Percentiles rank a stretch among this genome's conserved stretches.
These are phyloP conservation scores for Apostichopus parvimensis DNA, from an alignment of 35 echinoderm and acorn worm genomes.

Conservation along the genomic window DNA sequence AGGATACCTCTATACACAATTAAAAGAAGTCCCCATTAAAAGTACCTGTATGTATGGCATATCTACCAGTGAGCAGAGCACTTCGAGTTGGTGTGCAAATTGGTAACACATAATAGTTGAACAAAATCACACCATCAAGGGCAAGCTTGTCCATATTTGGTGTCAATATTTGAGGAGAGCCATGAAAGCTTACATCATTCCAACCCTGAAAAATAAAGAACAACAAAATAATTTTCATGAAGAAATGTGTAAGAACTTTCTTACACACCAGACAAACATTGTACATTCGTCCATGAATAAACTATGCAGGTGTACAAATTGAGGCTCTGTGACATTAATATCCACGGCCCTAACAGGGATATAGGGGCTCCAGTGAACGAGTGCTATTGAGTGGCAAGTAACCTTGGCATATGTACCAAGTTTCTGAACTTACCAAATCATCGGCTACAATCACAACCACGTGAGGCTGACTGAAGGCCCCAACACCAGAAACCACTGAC, in stretches of 20 bases:
- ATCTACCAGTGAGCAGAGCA: constrained; percentile 68
- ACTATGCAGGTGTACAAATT: no score
- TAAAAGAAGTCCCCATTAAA: no score
- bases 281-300: no score
- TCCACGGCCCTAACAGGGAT: no score
- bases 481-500: background rate
- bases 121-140: constrained; percentile 65
- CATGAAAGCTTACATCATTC: constrained; percentile 91
- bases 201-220: constrained; percentile 62
- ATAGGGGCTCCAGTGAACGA: no score
- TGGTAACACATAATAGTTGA: constrained; percentile 72
- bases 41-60: constrained; percentile 63
- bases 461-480: constrained; percentile 37
- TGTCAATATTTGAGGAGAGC: constrained; percentile 78
- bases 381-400: no score
- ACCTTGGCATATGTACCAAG: no score
- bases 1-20: no score
- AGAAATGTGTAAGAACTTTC: no score
- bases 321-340: background rate
- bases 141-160: constrained; percentile 78
- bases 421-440: constrained; percentile 51
- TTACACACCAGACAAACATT: no score
- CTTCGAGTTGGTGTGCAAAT: constrained; percentile 82
- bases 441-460: constrained; percentile 65
- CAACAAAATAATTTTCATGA: no score